A percentile compares a stretch with the other conserved stretches of the same genome.
phyloP scores from a whole-genome alignment of 2,888 invertebrate species.

The Nomada lathburiana region DNA sequence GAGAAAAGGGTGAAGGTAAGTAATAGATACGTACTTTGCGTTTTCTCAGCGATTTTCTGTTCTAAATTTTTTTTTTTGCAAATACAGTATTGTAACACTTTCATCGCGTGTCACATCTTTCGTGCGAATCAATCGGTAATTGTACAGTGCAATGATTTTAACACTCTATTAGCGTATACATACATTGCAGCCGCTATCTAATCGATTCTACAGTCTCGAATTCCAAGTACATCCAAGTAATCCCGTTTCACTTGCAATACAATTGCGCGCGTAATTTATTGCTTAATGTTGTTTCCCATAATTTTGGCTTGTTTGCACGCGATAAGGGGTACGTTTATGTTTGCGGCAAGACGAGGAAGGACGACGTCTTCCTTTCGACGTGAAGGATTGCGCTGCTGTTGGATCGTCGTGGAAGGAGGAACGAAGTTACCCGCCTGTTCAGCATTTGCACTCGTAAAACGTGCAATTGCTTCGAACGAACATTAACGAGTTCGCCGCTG shows the following conservation, averaged over 20 bases:
- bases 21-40: slow-evolving; percentile 10
- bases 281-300: too few species aligned
- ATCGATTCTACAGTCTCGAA: too few species aligned
- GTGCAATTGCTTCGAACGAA: background rate
- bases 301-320: too few species aligned
- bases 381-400: background rate
- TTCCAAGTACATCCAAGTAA: too few species aligned
- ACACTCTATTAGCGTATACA: too few species aligned
- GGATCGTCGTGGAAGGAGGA: background rate
- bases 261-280: too few species aligned
- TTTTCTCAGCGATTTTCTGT: slow-evolving; percentile 4
- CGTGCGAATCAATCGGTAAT: slow-evolving; percentile 5
- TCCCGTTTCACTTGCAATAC: too few species aligned
- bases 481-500: slow-evolving; percentile 30
- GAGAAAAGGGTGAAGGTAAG: slow-evolving; percentile 19
- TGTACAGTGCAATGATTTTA: background rate
- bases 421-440: slow-evolving; percentile 15
- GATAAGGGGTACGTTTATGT: too few species aligned
- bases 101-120: background rate
- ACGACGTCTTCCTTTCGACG: background rate
- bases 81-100: background rate
- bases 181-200: too few species aligned
- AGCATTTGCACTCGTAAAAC: background rate
- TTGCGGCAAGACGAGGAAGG: too few species aligned
- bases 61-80: background rate